These are phyloP conservation scores for Amphipoea oculea DNA, from an alignment of 2,888 invertebrate species.

Conservation along the genomic window DNA sequence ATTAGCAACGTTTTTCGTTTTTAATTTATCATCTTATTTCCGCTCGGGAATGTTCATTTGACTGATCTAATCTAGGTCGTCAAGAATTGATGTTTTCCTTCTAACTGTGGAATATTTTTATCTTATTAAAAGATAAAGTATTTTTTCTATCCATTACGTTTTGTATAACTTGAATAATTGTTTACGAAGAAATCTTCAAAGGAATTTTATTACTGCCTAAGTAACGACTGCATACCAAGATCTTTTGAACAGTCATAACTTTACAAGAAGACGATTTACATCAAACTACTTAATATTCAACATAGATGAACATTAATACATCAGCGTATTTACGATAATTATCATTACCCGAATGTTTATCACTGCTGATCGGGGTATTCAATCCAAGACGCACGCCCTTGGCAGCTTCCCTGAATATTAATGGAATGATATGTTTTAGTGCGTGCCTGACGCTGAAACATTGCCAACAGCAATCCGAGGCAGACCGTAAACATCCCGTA, in stretches of 20 bases:
- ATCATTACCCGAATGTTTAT: slow-evolving; percentile 56
- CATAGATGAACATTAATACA: slow-evolving; percentile 36
- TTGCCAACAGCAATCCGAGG: slow-evolving; percentile 79
- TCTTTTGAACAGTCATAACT: neutral
- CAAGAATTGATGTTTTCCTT: slow-evolving; percentile 18
- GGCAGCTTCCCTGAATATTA: slow-evolving; percentile 82
- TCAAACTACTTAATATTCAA: slow-evolving; percentile 42
- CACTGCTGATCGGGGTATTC: slow-evolving; percentile 67
- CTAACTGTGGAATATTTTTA: slow-evolving; percentile 19
- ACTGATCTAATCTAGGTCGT: slow-evolving; percentile 37
- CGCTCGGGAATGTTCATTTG: slow-evolving; percentile 7
- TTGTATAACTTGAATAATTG: neutral
- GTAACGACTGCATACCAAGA: neutral
- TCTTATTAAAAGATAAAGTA: neutral
- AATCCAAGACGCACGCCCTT: slow-evolving; percentile 70
- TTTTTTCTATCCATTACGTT: neutral
- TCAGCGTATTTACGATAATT: slow-evolving; percentile 59
- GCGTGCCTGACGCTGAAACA: slow-evolving; percentile 78
- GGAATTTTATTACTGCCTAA: neutral
- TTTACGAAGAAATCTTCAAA: neutral
- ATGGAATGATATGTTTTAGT: slow-evolving; percentile 80
- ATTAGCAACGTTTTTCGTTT: slow-evolving; percentile 6
- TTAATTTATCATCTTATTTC: slow-evolving; percentile 20
- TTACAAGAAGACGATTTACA: slow-evolving; percentile 3
- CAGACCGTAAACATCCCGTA: slow-evolving; percentile 66